Conservation (phyloP, 2,113 vertebrate species). For the Bos taurus region DNA sequence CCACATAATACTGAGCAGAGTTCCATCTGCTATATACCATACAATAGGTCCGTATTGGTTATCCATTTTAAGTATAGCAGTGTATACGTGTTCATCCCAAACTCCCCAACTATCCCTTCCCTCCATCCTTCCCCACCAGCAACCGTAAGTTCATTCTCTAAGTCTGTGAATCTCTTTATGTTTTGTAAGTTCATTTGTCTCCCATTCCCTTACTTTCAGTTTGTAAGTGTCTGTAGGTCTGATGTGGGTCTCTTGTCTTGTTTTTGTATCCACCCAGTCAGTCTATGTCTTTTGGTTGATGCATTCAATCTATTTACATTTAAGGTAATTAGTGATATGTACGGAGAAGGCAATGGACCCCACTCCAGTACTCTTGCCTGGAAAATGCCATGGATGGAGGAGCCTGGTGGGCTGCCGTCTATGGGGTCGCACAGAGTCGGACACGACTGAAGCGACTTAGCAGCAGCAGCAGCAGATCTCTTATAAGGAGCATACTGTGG, state of each 20-base stretch:
- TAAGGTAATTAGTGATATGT: background rate
- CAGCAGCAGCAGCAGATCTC: too few species aligned
- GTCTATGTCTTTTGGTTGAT: background rate
- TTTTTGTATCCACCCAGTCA: background rate
- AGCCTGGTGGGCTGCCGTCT: too few species aligned
- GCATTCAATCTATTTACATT: background rate
- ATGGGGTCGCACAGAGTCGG: too few species aligned
- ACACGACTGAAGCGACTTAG: too few species aligned
- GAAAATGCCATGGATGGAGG: too few species aligned
- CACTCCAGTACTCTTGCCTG: too few species aligned
- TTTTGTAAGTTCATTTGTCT: background rate
- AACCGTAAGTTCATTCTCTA: background rate
- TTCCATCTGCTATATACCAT: background rate
- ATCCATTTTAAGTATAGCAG: background rate
- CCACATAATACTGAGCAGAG: background rate
- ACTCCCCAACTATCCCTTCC: background rate
- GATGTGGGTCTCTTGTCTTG: background rate
- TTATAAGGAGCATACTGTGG: too few species aligned
- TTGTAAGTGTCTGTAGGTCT: background rate
- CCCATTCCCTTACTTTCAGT: background rate
- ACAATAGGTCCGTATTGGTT: background rate
- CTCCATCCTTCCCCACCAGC: accelerated
- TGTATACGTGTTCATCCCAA: background rate
- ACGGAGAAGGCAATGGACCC: too few species aligned
- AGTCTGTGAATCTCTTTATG: background rate